phyloP scores from a whole-genome alignment of 2,797 vertebrate species.

The Diceros bicornis region DNA sequence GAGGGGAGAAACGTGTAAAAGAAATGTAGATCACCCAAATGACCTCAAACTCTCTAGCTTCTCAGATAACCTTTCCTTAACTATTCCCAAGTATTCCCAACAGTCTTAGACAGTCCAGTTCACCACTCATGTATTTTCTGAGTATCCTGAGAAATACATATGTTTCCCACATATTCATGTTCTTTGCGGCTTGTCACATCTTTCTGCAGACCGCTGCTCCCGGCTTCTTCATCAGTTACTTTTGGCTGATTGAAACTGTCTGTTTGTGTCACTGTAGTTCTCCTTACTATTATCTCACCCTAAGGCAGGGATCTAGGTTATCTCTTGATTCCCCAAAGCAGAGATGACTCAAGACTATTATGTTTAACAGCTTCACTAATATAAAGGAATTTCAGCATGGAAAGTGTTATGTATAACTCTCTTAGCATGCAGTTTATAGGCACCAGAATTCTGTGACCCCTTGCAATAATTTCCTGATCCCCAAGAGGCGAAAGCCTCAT shows the following conservation, averaged over 20 bases:
- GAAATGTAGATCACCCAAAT: background rate
- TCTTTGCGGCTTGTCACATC: fast-evolving
- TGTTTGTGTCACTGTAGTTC: background rate
- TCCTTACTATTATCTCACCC: background rate
- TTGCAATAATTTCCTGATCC: background rate
- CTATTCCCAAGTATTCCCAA: no score
- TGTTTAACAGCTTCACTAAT: background rate
- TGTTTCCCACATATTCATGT: background rate
- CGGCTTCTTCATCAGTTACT: background rate
- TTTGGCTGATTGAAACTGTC: background rate
- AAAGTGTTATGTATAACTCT: background rate
- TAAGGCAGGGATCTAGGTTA: background rate
- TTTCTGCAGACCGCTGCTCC: background rate
- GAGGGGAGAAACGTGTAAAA: background rate
- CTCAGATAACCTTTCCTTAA: background rate
- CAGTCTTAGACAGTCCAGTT: background rate
- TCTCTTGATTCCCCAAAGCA: background rate
- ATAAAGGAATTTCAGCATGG: background rate
- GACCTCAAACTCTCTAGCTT: background rate
- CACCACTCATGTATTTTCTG: background rate
- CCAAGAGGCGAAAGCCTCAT: background rate
- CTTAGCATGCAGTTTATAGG: background rate
- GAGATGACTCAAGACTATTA: background rate
- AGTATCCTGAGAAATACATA: background rate
- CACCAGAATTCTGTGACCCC: background rate